Percentiles rank a stretch among this genome's conserved stretches.
phyloP scores from a whole-genome alignment of 2,888 invertebrate genomes.

The Sabatieria punctata region DNA sequence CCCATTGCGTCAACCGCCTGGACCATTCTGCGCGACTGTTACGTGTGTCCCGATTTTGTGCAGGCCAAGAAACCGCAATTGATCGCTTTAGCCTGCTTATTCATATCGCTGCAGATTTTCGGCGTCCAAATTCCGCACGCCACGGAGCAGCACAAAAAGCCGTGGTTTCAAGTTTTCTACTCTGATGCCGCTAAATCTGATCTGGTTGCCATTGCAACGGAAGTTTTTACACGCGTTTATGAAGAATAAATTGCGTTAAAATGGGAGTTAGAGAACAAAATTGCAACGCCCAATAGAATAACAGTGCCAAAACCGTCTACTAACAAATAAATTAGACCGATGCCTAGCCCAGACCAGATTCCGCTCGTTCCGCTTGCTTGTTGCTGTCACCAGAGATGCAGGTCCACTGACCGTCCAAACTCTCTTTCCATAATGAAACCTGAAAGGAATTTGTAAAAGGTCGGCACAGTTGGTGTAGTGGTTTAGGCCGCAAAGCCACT shows the following conservation, averaged over 20 bases:
- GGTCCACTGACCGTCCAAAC: conserved; percentile 73
- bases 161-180: neutral
- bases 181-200: neutral
- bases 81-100: conserved; percentile 66
- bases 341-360: no score
- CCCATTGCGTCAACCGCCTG: conserved; percentile 46
- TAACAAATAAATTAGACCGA: no score
- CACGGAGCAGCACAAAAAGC: conserved; percentile 38
- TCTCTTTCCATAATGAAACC: conserved; percentile 63
- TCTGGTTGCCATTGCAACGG: neutral
- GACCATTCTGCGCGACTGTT: conserved; percentile 54
- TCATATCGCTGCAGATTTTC: conserved; percentile 61
- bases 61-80: conserved; percentile 66
- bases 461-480: no score
- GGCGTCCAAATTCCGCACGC: conserved; percentile 66
- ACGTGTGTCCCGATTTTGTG: conserved; percentile 55
- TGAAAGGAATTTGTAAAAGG: no score
- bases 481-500: no score
- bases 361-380: no score
- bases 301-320: no score
- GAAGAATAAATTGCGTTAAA: neutral
- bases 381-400: conserved; percentile 68
- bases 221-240: neutral
- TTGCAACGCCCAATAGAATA: neutral
- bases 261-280: neutral